Evolutionary conservation across 2,797 vertebrate species (phyloP).

Genomic region (Calcarius lapponicus): DNA sequence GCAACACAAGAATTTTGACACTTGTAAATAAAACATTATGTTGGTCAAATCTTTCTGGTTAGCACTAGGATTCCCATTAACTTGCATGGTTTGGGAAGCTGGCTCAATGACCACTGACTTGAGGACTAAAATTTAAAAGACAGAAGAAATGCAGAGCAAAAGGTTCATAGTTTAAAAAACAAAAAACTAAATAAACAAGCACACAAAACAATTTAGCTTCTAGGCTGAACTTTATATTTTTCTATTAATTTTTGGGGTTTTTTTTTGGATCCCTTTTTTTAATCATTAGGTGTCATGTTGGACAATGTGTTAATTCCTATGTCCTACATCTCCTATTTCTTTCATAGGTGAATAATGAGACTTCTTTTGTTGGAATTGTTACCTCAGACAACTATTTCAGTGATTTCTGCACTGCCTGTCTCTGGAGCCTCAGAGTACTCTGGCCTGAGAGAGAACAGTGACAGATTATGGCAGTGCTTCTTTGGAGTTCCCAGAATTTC

Average conservation of each 20-base stretch:
- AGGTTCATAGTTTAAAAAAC: not conserved
- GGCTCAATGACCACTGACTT: not conserved
- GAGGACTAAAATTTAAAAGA: not conserved
- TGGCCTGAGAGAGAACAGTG: not conserved
- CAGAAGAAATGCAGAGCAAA: not conserved
- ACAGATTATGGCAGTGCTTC: not conserved
- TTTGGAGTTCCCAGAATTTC: not conserved
- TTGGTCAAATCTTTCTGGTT: not conserved
- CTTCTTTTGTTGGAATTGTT: not conserved
- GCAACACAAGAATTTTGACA: not conserved
- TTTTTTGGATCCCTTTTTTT: too few relatives aligned
- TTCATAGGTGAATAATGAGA: not conserved
- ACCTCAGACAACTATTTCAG: not conserved
- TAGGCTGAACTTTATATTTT: not conserved
- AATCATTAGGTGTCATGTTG: not conserved
- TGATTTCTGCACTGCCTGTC: not conserved
- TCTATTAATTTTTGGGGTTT: not conserved
- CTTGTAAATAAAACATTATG: not conserved
- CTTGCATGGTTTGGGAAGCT: not conserved
- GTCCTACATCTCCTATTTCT: not conserved
- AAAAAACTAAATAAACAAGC: too few relatives aligned
- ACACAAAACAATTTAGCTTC: not conserved
- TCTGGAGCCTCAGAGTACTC: not conserved
- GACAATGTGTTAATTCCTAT: not conserved
- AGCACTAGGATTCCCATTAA: not conserved